phyloP scores from a whole-genome alignment of 2,113 vertebrate species.

The Lanius ludovicianus region DNA sequence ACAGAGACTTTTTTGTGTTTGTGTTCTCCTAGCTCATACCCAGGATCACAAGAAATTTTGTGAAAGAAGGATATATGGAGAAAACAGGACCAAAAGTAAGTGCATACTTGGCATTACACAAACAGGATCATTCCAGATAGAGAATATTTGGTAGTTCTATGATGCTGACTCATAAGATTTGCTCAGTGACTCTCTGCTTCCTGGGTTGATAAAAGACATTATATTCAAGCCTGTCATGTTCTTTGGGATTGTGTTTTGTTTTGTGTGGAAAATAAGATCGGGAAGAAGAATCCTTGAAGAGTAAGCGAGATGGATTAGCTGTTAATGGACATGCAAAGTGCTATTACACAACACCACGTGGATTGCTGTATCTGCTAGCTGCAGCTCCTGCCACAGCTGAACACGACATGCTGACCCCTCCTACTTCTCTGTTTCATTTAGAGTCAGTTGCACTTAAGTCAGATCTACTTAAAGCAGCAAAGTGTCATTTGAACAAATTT shows the following conservation, averaged over 20 bases:
- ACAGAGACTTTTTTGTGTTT: not conserved
- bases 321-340: not conserved
- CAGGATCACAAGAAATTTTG: conserved; percentile 80
- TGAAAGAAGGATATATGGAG: conserved; percentile 94
- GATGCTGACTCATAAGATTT: not conserved
- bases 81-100: conserved; percentile 93
- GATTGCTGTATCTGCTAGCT: not conserved
- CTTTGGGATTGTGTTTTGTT: not conserved
- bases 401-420: not conserved
- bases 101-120: not conserved
- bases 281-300: not conserved
- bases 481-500: not conserved
- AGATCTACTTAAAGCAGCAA: not conserved
- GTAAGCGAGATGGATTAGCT: not conserved
- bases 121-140: not conserved
- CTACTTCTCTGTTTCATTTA: conserved; percentile 41
- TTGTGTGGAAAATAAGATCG: not conserved
- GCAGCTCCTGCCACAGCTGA: not conserved
- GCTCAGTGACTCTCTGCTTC: not conserved
- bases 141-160: not conserved
- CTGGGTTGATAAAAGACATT: not conserved
- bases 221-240: not conserved
- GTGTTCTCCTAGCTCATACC: conserved; percentile 79
- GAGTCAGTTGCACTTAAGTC: not conserved
- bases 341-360: not conserved